Evolutionary conservation across 2,888 invertebrate genomes (phyloP).

Genomic region (Halictus quadricinctus): DNA sequence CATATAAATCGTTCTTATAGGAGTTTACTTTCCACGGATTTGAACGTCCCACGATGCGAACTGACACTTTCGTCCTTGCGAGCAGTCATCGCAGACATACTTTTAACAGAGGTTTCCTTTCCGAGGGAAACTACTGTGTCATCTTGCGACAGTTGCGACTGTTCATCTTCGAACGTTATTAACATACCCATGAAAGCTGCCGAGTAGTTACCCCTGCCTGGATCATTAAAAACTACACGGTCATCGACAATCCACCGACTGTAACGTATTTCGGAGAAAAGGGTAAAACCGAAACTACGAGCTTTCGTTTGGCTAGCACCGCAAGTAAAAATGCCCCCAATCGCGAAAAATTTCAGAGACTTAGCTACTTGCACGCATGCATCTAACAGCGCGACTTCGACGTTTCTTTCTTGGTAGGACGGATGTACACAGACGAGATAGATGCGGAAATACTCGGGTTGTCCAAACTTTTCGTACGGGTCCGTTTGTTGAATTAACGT

Average conservation of each 20-base stretch:
- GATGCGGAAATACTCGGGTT: constrained; percentile 68
- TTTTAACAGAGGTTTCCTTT: neutral
- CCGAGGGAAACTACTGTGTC: neutral
- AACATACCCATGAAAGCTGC: constrained; percentile 75
- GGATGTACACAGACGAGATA: constrained; percentile 77
- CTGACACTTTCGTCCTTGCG: neutral
- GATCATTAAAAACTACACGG: constrained; percentile 82
- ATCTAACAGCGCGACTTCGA: constrained; percentile 68
- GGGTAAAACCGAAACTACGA: constrained; percentile 62
- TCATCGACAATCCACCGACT: constrained; percentile 81
- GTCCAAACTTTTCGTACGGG: constrained; percentile 60
- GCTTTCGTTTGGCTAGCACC: constrained; percentile 68
- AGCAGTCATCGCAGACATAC: neutral
- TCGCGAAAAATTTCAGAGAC: constrained; percentile 61
- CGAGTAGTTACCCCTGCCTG: constrained; percentile 83
- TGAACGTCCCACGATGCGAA: neutral
- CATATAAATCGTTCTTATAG: neutral
- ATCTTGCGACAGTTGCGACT: neutral
- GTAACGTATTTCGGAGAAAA: constrained; percentile 81
- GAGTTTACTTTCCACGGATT: neutral
- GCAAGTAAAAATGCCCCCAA: constrained; percentile 75
- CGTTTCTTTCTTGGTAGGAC: constrained; percentile 69
- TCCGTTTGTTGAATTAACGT: constrained; percentile 67
- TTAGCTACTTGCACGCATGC: constrained; percentile 66
- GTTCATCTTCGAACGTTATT: constrained; percentile 42